phyloP scores from a whole-genome alignment of 2,113 vertebrate genomes.

The Paradoxurus hermaphroditus region DNA sequence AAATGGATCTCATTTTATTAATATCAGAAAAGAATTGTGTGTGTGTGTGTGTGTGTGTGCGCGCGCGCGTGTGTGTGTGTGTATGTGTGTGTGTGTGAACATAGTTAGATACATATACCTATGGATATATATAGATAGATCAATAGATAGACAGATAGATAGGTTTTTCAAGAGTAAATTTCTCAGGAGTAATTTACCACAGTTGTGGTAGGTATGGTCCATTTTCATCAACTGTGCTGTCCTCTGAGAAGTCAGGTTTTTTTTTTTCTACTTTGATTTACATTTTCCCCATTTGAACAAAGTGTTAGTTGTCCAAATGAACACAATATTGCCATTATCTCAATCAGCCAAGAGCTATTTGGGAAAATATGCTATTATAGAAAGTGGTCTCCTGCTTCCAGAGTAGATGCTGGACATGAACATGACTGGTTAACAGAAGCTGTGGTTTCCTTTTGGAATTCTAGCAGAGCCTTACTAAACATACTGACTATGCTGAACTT shows the following conservation, averaged over 20 bases:
- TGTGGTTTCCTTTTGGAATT: not conserved
- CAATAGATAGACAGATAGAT: too few species aligned
- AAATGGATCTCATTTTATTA: not conserved
- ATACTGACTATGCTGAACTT: not conserved
- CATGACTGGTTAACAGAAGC: not conserved
- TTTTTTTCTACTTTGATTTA: constrained; percentile 12
- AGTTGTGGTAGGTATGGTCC: too few species aligned
- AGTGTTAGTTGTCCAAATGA: not conserved
- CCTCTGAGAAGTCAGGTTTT: not conserved
- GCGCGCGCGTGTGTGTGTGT: not conserved
- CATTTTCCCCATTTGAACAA: not conserved
- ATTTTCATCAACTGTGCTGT: not conserved
- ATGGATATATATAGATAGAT: not conserved
- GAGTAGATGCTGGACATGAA: not conserved
- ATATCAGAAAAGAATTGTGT: not conserved
- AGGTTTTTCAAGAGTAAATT: too few species aligned
- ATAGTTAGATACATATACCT: not conserved
- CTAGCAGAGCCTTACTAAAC: not conserved
- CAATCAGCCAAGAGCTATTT: not conserved
- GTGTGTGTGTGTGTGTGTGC: not conserved
- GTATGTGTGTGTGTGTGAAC: not conserved
- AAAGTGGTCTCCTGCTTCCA: not conserved
- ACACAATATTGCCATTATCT: not conserved
- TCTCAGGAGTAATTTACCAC: not conserved
- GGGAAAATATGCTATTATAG: not conserved